Evolutionary conservation across 2,888 invertebrate species (phyloP), one percentile per base, ranked within the genome.

Genomic region (Platypus cylindrus): DNA sequence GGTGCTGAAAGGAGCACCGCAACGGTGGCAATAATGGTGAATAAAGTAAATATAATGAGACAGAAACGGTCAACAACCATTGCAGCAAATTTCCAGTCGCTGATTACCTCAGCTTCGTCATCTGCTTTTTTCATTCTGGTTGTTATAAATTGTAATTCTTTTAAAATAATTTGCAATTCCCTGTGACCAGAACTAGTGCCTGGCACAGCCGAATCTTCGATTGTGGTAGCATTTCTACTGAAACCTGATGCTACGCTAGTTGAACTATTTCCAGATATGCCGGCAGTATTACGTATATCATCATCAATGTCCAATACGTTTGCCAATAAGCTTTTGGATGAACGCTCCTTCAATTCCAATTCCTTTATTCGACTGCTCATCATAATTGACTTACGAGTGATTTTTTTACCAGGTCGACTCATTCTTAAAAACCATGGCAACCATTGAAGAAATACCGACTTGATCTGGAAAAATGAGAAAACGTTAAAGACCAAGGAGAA

Each of bases 11-110:
- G 71, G 54, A 91, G 71, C 61, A 90, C 90, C 50, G 87, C 84
- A 55, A 89, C 82, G 52, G 91, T 90, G 53, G 90, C 89, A 60
- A 89, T 79, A 63, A 90, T 76, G 57, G 90, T 91, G 71, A 91
- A 91, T 64, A 89, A 68, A 45, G 89, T 87, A 72, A 94, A 95
- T 61, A 91, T 80, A 68, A 89, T 85, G 66, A 95, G 75, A 68
- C 94, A 94, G 67, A 93, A 82, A 69, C 84, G 80, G 69, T 95
- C 94, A 60, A 95, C 90, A 60, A 94, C 94, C 89, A 94, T 91
- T 47, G 93, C 94, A 37, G 94, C 94, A 62, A 94, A 95, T 63
- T 91, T 93, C 94, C 94, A 94, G 63, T 95, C 94, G 65, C 84
- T 89, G 53, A 89, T 89, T 48, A 87, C 72, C 60, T 93, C 91